Conservation (phyloP, 35 echinoderm and acorn worm genomes). For the Heliocidaris tuberculata region DNA sequence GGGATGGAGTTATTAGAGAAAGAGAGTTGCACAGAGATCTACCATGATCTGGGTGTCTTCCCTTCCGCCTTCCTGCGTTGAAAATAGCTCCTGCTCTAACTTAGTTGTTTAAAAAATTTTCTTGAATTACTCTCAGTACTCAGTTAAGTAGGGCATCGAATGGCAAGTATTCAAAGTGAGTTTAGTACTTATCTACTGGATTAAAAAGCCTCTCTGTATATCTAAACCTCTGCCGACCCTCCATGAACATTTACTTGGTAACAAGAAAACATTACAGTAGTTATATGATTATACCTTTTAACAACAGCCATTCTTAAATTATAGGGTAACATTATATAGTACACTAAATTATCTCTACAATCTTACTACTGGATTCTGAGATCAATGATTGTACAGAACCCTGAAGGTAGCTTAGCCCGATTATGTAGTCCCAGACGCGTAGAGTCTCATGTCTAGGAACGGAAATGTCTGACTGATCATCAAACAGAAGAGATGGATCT, state of each 20-base stretch:
- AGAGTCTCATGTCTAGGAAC: neutral
- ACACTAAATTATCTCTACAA: neutral
- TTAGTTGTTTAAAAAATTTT: neutral
- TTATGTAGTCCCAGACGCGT: neutral
- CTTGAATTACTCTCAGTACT: neutral
- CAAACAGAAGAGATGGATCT: neutral
- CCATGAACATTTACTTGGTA: too few species aligned
- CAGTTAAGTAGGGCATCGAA: neutral
- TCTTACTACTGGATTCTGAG: neutral
- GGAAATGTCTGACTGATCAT: conserved; percentile 7
- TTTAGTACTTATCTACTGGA: too few species aligned
- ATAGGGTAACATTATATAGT: too few species aligned
- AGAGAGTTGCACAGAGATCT: neutral
- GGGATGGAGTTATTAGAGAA: neutral
- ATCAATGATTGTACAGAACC: neutral
- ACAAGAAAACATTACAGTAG: too few species aligned
- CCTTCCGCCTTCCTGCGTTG: neutral
- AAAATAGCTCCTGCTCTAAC: neutral
- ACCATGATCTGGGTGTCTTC: neutral
- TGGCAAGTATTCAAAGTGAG: neutral
- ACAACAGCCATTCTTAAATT: too few species aligned
- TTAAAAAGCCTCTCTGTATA: too few species aligned
- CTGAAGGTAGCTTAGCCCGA: neutral
- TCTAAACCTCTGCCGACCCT: too few species aligned
- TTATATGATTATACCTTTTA: too few species aligned